Conservation (phyloP, 2,797 vertebrate genomes). For the Leptodactylus fallax region DNA sequence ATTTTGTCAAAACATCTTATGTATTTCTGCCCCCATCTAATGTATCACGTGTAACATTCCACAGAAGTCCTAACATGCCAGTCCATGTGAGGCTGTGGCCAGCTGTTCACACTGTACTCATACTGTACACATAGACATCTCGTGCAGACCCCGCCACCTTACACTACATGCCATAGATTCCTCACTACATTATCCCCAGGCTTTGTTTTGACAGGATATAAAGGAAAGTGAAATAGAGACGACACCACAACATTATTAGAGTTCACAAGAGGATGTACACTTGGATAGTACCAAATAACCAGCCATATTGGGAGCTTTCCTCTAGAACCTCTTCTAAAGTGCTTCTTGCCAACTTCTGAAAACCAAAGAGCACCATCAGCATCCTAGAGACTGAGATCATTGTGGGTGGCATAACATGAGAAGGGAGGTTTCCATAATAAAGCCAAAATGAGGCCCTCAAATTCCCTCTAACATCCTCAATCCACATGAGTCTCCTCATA, state of each 20-base stretch:
- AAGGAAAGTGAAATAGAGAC: background rate
- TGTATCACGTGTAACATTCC: constrained; percentile 43
- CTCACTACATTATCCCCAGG: background rate
- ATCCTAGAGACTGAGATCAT: background rate
- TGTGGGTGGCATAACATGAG: too few species aligned
- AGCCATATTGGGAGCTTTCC: background rate
- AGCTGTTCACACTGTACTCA: constrained; percentile 18
- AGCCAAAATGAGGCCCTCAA: too few species aligned
- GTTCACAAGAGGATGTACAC: background rate
- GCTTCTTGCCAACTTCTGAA: too few species aligned
- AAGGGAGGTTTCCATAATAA: too few species aligned
- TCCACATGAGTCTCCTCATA: too few species aligned
- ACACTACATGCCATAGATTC: constrained; percentile 33
- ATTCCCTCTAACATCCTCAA: too few species aligned
- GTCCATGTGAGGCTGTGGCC: background rate
- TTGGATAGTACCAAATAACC: background rate
- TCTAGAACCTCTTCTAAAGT: background rate
- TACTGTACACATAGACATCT: constrained; percentile 1
- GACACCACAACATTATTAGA: background rate
- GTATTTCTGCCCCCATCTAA: background rate
- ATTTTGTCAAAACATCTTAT: constrained; percentile 5
- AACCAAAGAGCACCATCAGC: background rate
- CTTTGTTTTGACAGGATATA: constrained; percentile 2
- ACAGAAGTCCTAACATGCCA: constrained; percentile 38
- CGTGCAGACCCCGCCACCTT: constrained; percentile 4